These are phyloP conservation scores for Yponomeuta sedellus DNA, from an alignment of 2,888 invertebrate genomes.

Conservation along the genomic window DNA sequence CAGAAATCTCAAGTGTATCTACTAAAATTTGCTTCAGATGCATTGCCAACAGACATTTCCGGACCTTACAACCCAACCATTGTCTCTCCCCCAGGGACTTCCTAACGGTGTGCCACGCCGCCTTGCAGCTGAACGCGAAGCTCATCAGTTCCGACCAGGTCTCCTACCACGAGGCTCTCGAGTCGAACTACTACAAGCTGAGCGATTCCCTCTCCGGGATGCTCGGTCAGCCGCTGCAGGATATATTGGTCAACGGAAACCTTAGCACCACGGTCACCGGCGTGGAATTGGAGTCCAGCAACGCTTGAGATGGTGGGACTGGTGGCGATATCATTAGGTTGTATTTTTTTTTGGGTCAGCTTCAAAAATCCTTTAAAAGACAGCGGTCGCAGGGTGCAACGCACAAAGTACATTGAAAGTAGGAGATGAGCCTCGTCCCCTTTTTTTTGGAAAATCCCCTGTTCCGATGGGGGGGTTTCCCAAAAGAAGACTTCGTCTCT, in stretches of 20 bases:
- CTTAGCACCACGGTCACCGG: constrained; percentile 89
- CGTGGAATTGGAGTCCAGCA: constrained; percentile 87
- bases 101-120: constrained; percentile 92
- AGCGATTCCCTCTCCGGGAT: constrained; percentile 85
- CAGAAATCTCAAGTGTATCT: too few relatives aligned
- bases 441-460: too few relatives aligned
- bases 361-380: neutral
- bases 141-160: constrained; percentile 92
- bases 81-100: constrained; percentile 82
- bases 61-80: neutral
- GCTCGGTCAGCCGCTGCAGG: constrained; percentile 83
- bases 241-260: constrained; percentile 82
- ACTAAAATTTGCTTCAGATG: too few relatives aligned
- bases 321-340: neutral
- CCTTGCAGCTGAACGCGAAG: constrained; percentile 91
- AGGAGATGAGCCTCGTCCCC: too few relatives aligned
- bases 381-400: too few relatives aligned
- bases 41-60: too few relatives aligned
- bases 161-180: constrained; percentile 93
- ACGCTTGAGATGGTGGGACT: constrained; percentile 73
- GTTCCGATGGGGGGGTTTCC: too few relatives aligned
- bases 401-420: too few relatives aligned
- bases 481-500: too few relatives aligned
- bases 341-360: neutral
- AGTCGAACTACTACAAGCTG: constrained; percentile 90